Evolutionary conservation across 2,797 vertebrate genomes (phyloP).

Genomic region (Pagetopsis macropterus): DNA sequence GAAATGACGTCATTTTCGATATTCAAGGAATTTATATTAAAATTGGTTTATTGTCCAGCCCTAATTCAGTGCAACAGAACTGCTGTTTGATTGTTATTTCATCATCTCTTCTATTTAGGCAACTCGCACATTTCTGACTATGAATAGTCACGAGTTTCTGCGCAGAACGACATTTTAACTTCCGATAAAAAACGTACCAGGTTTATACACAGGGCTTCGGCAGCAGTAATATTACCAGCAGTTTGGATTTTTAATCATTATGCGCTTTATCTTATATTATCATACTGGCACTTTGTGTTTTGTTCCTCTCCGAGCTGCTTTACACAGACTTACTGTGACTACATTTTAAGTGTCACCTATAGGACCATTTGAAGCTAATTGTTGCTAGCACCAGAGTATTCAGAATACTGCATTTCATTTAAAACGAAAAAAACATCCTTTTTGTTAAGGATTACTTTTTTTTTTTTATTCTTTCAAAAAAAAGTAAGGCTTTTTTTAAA

Average conservation of each 20-base stretch:
- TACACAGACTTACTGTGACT: slow-evolving; percentile 17
- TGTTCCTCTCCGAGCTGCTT: slow-evolving; percentile 25
- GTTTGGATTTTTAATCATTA: slow-evolving; percentile 3
- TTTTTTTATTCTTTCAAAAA: no score
- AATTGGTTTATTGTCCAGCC: no score
- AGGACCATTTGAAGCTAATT: slow-evolving; percentile 9
- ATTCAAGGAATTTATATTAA: no score
- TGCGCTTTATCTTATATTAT: slow-evolving; percentile 12
- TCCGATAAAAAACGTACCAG: slow-evolving; percentile 26
- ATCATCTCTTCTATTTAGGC: not conserved
- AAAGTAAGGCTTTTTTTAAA: not conserved
- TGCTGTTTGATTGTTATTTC: not conserved
- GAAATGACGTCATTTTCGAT: no score
- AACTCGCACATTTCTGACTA: slow-evolving; percentile 32
- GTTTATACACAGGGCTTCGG: slow-evolving; percentile 21
- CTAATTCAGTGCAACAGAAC: no score
- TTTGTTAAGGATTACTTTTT: slow-evolving; percentile 20
- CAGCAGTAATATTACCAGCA: slow-evolving; percentile 38
- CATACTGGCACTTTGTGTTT: slow-evolving; percentile 11
- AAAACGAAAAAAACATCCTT: not conserved
- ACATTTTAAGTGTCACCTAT: slow-evolving; percentile 3
- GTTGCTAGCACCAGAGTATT: slow-evolving; percentile 55
- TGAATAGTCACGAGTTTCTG: slow-evolving; percentile 30
- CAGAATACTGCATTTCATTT: slow-evolving; percentile 9
- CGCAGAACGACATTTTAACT: slow-evolving; percentile 47